These are phyloP conservation scores for Eupeodes corollae DNA, from an alignment of 1,140 invertebrate genomes.

Conservation along the genomic window DNA sequence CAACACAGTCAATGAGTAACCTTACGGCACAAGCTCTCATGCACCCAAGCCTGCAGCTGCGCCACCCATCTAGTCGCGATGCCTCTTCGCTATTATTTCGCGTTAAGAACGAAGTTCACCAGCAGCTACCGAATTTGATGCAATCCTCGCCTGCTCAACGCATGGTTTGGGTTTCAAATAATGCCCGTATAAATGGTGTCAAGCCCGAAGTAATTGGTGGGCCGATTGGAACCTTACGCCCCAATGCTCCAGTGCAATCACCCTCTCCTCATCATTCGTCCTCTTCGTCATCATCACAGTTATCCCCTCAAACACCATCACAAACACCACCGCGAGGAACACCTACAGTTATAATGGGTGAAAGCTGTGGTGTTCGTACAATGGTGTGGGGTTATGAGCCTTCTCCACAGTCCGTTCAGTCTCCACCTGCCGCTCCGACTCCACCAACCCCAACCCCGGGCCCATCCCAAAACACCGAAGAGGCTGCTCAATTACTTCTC, in stretches of 20 bases:
- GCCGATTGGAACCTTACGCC: conserved; percentile 48
- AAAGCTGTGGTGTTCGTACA: conserved; percentile 77
- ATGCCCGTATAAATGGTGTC: conserved; percentile 56
- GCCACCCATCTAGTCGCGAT: conserved; percentile 26
- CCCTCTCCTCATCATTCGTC: conserved; percentile 37
- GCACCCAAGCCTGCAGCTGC: conserved; percentile 30
- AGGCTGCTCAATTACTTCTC: conserved; percentile 68
- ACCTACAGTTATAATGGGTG: conserved; percentile 83
- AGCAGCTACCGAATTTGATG: conserved; percentile 33
- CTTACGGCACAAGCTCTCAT: conserved; percentile 30
- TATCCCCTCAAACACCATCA: conserved; percentile 46
- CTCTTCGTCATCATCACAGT: conserved; percentile 35
- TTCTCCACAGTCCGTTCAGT: conserved; percentile 35
- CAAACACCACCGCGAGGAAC: conserved; percentile 54
- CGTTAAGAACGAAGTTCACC: conserved; percentile 35
- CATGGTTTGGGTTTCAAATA: conserved; percentile 49
- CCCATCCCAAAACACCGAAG: conserved; percentile 53
- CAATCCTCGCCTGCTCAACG: conserved; percentile 35
- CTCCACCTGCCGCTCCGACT: conserved; percentile 36
- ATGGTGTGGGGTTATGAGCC: conserved; percentile 66
- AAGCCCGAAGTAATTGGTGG: conserved; percentile 67
- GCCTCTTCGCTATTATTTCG: conserved; percentile 28
- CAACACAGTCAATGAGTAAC: conserved; percentile 10
- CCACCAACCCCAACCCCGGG: conserved; percentile 14
- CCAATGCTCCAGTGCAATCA: conserved; percentile 18